Evolutionary conservation across 2,797 vertebrate species (phyloP).

Genomic region (Siniperca undulata): DNA sequence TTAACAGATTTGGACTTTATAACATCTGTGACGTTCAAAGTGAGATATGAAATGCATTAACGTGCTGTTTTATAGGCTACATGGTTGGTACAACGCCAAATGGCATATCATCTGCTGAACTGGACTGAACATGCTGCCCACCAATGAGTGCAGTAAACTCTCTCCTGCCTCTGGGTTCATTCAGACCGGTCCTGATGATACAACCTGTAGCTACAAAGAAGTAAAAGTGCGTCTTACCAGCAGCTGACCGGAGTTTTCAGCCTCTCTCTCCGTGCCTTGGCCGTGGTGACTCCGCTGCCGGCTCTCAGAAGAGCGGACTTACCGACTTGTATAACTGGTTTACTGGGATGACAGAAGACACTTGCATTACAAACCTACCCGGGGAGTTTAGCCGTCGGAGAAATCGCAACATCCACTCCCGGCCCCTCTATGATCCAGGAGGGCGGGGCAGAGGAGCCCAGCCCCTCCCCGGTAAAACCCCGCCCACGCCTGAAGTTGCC

Average conservation of each 20-base stretch:
- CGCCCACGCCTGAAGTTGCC: conserved; percentile 32
- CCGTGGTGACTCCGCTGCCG: conserved; percentile 9
- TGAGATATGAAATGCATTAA: background rate
- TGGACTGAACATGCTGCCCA: background rate
- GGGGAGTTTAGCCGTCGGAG: background rate
- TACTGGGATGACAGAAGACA: conserved; percentile 6
- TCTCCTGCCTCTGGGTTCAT: background rate
- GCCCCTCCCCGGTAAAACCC: background rate
- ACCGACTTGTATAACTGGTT: conserved; percentile 5
- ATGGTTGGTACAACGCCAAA: background rate
- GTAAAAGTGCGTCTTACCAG: conserved; percentile 46
- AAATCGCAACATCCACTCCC: background rate
- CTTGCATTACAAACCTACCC: background rate
- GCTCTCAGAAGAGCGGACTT: background rate
- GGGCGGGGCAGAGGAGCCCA: conserved; percentile 31
- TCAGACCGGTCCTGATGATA: background rate
- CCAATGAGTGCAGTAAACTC: background rate
- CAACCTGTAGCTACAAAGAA: background rate
- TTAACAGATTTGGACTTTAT: background rate
- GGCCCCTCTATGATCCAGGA: background rate
- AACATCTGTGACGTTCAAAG: background rate
- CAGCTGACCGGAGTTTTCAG: conserved; percentile 34
- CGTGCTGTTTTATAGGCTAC: background rate
- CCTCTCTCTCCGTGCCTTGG: background rate
- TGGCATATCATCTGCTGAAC: background rate